Conservation (phyloP, 2,113 vertebrate genomes). For the Ailuropoda melanoleuca region DNA sequence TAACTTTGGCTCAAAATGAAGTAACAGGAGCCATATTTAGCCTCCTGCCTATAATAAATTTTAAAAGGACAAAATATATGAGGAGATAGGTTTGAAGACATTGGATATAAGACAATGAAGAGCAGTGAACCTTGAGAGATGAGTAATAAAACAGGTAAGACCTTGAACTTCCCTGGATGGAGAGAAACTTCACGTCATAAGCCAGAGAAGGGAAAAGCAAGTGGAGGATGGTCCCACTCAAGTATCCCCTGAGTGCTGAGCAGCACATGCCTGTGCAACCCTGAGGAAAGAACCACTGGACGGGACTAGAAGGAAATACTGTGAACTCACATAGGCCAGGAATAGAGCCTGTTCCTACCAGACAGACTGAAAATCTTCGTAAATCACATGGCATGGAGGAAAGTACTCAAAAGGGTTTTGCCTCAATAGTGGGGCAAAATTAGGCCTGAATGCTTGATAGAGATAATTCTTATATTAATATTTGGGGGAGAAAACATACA, state of each 20-base stretch:
- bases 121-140: neutral
- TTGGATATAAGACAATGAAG: neutral
- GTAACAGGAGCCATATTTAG: neutral
- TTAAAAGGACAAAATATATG: neutral
- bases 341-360: neutral
- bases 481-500: neutral
- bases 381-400: neutral
- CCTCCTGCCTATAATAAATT: neutral
- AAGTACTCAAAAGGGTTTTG: neutral
- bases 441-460: neutral
- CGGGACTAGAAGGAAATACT: neutral
- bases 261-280: neutral
- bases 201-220: neutral
- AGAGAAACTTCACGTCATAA: neutral
- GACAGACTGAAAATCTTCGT: neutral
- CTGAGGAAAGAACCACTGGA: neutral
- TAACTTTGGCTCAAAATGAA: neutral
- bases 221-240: neutral
- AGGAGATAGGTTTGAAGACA: neutral
- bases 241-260: neutral
- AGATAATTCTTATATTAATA: neutral
- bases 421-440: neutral
- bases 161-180: neutral
- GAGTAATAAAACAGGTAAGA: neutral
- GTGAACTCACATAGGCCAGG: neutral